Conservation (phyloP, 2,888 invertebrate species). For the Drepanosiphum platanoidis region DNA sequence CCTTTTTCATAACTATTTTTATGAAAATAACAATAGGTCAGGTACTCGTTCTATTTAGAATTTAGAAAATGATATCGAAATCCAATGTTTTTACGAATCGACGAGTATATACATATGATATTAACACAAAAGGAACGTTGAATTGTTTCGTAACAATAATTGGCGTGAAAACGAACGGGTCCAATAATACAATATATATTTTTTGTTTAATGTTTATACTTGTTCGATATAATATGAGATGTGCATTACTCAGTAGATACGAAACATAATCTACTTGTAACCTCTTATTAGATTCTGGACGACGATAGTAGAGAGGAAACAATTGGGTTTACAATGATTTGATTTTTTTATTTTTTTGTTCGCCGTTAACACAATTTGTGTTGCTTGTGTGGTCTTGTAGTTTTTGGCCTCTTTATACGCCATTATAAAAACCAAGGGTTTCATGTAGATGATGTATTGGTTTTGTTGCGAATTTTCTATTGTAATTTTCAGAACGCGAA, state of each 20-base stretch:
- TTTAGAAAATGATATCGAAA: background rate
- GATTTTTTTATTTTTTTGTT: too few relatives aligned
- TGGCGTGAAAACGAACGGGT: too few relatives aligned
- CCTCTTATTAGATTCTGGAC: background rate
- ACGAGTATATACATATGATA: background rate
- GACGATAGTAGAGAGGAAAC: background rate
- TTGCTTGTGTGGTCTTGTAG: background rate
- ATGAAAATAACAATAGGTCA: too few relatives aligned
- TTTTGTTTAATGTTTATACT: background rate
- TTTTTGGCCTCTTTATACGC: background rate
- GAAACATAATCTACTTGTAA: background rate
- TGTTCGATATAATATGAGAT: background rate
- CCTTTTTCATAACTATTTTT: too few relatives aligned
- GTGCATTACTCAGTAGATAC: background rate
- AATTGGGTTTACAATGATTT: constrained; percentile 8
- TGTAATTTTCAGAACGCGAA: background rate
- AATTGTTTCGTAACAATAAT: too few relatives aligned
- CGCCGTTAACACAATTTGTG: background rate
- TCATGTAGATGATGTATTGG: background rate
- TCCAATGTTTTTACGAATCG: background rate
- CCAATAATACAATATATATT: too few relatives aligned
- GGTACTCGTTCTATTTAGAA: too few relatives aligned
- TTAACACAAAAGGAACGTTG: background rate
- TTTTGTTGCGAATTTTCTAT: background rate
- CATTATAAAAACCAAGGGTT: background rate